Percentiles rank a stretch among this genome's conserved stretches.
phyloP scores from a whole-genome alignment of 2,113 vertebrate genomes.

The Pelecanus crispus region DNA sequence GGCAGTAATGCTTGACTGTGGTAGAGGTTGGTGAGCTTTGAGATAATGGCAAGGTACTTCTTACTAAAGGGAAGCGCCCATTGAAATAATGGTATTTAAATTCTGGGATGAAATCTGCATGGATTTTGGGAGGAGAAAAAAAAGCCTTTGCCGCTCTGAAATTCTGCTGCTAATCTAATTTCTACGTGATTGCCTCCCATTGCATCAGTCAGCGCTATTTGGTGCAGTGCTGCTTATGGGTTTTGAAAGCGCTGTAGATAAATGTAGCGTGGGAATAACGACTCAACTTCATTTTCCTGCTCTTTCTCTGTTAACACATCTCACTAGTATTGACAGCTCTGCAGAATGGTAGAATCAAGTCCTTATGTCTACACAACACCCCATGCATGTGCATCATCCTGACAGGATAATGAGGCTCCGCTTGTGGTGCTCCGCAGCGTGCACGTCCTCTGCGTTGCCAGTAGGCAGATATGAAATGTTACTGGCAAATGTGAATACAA shows the following conservation, averaged over 20 bases:
- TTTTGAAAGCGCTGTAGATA: background rate
- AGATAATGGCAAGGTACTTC: background rate
- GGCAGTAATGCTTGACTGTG: fast-evolving
- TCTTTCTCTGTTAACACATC: background rate
- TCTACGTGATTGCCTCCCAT: background rate
- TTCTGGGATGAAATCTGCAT: background rate
- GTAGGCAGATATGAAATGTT: fast-evolving
- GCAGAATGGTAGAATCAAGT: background rate
- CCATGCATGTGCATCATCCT: background rate
- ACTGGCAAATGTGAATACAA: fast-evolving
- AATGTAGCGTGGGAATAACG: conserved; percentile 45
- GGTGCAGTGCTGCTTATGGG: conserved; percentile 16
- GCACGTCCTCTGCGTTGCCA: fast-evolving
- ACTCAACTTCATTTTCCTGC: background rate
- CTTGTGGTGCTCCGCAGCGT: background rate
- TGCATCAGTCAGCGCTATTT: background rate
- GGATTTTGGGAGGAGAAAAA: background rate
- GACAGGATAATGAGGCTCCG: background rate
- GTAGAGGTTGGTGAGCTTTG: background rate
- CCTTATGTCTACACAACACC: background rate
- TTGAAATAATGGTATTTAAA: background rate
- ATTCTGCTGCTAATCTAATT: background rate
- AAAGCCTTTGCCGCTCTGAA: background rate
- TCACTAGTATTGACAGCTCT: conserved; percentile 11
- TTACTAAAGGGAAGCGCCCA: background rate